phyloP scores from a whole-genome alignment of 1,140 invertebrate genomes.

The Caerostris darwini region DNA sequence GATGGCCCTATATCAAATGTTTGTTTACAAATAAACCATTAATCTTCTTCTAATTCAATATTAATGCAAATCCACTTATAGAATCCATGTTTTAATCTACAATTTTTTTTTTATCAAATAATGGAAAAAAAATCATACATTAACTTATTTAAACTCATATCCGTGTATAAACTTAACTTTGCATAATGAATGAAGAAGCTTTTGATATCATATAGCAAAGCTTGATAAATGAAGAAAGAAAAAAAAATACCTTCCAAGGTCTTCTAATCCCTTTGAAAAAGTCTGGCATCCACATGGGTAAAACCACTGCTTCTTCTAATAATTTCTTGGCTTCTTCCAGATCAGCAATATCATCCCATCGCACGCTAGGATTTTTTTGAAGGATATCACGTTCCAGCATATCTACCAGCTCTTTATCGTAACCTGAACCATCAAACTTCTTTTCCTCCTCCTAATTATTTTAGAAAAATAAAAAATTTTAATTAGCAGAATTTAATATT shows the following conservation, averaged over 20 bases:
- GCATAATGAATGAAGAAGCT: too few species aligned
- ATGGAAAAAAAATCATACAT: background rate
- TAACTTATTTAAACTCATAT: background rate
- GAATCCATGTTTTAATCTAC: too few species aligned
- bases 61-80: too few species aligned
- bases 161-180: too few species aligned
- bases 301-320: constrained; percentile 97
- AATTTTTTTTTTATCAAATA: too few species aligned
- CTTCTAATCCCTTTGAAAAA: constrained; percentile 98
- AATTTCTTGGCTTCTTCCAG: constrained; percentile 96
- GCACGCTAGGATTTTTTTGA: constrained; percentile 97
- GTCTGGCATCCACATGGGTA: constrained; percentile 99
- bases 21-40: too few species aligned
- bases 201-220: background rate
- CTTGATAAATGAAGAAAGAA: background rate
- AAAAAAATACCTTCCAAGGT: constrained; percentile 88
- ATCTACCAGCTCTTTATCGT: constrained; percentile 96
- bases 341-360: constrained; percentile 99
- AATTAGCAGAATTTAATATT: constrained; percentile 16
- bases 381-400: constrained; percentile 98
- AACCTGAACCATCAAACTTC: constrained; percentile 94
- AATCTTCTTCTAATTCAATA: too few species aligned
- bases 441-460: constrained; percentile 85
- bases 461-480: constrained; percentile 69
- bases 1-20: too few species aligned